A percentile compares a stretch with the other conserved stretches of the same genome.
Evolutionary conservation across 2,113 vertebrate genomes (phyloP).

Genomic region (Channa argus): DNA sequence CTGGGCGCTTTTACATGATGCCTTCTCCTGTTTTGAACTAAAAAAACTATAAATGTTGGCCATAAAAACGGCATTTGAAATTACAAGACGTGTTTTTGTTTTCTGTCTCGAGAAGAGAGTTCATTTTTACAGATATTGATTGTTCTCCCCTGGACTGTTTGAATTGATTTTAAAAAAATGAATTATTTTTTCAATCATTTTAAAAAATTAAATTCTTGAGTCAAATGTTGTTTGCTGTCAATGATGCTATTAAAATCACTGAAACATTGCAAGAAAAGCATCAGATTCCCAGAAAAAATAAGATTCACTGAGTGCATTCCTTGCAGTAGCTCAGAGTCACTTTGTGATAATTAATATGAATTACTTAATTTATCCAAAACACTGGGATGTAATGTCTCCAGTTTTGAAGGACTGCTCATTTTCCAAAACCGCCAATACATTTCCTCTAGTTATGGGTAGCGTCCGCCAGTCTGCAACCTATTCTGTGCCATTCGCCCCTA

Average conservation of each 20-base stretch:
- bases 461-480: too few species aligned
- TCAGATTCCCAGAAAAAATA: too few species aligned
- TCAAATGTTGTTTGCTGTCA: slow-evolving; percentile 19
- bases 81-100: neutral
- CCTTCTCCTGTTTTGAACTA: neutral
- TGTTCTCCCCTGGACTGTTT: slow-evolving; percentile 9
- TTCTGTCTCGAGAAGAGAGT: slow-evolving; percentile 1
- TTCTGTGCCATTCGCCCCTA: too few species aligned
- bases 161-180: slow-evolving; percentile 22
- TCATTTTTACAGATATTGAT: slow-evolving; percentile 50
- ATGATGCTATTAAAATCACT: slow-evolving; percentile 22
- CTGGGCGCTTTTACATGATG: neutral
- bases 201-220: slow-evolving; percentile 19
- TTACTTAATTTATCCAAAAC: slow-evolving; percentile 38
- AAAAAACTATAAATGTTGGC: slow-evolving; percentile 1
- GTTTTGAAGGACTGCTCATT: too few species aligned
- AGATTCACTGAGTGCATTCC: slow-evolving; percentile 13
- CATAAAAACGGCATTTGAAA: neutral
- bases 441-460: too few species aligned
- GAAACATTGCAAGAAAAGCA: slow-evolving; percentile 24
- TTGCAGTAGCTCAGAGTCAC: slow-evolving; percentile 21
- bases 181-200: neutral
- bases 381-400: neutral
- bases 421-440: too few species aligned
- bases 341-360: slow-evolving; percentile 36